phyloP scores from a whole-genome alignment of 2,797 vertebrate species.

The Eospalax fontanierii region DNA sequence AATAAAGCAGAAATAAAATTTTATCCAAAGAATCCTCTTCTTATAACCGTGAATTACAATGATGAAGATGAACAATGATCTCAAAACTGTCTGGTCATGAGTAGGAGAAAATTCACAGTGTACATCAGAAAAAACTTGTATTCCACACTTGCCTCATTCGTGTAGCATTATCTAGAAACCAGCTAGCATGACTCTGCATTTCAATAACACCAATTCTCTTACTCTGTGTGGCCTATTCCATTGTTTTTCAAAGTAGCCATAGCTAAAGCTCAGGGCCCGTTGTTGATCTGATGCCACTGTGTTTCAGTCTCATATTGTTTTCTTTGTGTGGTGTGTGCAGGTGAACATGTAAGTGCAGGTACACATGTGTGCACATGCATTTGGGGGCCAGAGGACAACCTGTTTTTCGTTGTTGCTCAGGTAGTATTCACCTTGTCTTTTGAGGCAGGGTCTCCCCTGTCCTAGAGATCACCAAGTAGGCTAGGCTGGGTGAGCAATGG shows the following conservation, averaged over 20 bases:
- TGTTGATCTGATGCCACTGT: background rate
- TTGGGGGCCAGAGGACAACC: background rate
- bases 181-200: background rate
- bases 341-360: background rate
- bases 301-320: background rate
- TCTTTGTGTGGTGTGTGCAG: background rate
- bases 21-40: slow-evolving; percentile 16
- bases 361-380: background rate
- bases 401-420: background rate
- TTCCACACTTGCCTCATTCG: background rate
- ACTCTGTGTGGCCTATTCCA: background rate
- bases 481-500: too few species aligned
- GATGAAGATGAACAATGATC: background rate
- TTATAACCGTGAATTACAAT: background rate
- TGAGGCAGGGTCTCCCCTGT: background rate
- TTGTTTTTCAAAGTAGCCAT: background rate
- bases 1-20: slow-evolving; percentile 10
- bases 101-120: slow-evolving; percentile 5
- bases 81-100: slow-evolving; percentile 34
- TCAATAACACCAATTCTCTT: background rate
- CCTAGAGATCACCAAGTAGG: background rate
- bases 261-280: background rate
- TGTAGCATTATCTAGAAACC: slow-evolving; percentile 5
- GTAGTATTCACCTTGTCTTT: background rate
- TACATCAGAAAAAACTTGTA: background rate